A percentile compares a stretch with the other conserved stretches of the same genome.
phyloP scores from a whole-genome alignment of 2,113 vertebrate genomes.

The Otis tarda region DNA sequence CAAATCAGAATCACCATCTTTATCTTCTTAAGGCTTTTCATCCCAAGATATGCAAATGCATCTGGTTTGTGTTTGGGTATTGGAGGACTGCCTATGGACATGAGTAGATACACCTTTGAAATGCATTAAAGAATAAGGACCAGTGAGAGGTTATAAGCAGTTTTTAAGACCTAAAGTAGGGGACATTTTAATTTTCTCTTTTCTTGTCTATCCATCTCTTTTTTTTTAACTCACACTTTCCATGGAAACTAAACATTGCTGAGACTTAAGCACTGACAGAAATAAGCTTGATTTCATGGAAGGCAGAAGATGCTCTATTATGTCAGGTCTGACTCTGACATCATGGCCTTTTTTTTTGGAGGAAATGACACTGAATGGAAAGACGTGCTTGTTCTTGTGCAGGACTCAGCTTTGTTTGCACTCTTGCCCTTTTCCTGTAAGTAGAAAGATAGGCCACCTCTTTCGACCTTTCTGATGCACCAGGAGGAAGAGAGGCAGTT shows the following conservation, averaged over 20 bases:
- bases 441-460: not conserved
- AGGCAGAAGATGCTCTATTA: not conserved
- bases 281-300: not conserved
- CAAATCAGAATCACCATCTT: not conserved
- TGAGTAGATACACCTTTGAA: not conserved
- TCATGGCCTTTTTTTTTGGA: not conserved
- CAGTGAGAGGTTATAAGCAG: not conserved
- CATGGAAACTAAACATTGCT: conserved; percentile 1
- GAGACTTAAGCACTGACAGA: not conserved
- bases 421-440: not conserved
- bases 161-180: not conserved
- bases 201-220: not conserved
- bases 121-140: not conserved
- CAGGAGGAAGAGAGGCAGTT: not conserved
- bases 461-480: not conserved
- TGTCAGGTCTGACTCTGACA: not conserved
- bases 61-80: not conserved
- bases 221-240: not conserved
- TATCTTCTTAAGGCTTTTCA: not conserved
- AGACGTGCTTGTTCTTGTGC: not conserved
- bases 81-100: not conserved
- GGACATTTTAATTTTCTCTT: not conserved
- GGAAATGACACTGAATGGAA: not conserved
- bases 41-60: not conserved
- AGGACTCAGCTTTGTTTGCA: not conserved